These are phyloP conservation scores for Pachymerium ferrugineum DNA, from an alignment of 2,888 invertebrate genomes.

Conservation along the genomic window DNA sequence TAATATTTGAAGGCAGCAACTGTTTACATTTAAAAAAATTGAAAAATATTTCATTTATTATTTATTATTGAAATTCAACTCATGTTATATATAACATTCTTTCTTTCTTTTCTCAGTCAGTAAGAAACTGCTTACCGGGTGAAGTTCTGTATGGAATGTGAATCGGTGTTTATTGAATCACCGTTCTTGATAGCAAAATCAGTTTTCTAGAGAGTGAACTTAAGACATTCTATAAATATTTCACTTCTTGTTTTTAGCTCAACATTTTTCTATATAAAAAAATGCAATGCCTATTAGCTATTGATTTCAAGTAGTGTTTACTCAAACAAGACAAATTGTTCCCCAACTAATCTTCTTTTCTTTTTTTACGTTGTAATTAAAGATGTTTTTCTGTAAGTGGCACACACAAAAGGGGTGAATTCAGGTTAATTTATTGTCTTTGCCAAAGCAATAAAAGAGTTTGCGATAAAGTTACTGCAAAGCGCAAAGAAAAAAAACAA, in stretches of 20 bases:
- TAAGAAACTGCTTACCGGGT: too few species aligned
- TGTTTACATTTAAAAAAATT: too few species aligned
- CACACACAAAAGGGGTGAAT: neutral
- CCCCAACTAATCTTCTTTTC: neutral
- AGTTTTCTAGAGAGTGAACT: neutral
- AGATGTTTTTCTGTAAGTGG: neutral
- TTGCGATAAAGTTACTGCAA: too few species aligned
- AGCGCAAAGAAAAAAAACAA: too few species aligned
- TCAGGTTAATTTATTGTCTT: neutral
- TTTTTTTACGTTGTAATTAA: constrained; percentile 5
- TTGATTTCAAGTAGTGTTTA: neutral
- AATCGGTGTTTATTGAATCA: constrained; percentile 3
- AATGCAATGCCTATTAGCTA: too few species aligned
- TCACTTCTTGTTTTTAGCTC: neutral
- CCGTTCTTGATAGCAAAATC: neutral
- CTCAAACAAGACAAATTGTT: neutral
- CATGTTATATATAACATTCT: too few species aligned
- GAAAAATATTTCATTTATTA: too few species aligned
- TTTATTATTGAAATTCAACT: too few species aligned
- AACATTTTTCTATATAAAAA: too few species aligned
- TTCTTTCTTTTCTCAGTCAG: too few species aligned
- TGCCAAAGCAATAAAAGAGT: constrained; percentile 1
- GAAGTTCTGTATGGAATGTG: neutral
- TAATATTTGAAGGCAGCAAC: too few species aligned
- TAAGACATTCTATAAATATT: neutral